These are phyloP conservation scores for Cylas formicarius DNA, from an alignment of 1,140 invertebrate species.

Conservation along the genomic window DNA sequence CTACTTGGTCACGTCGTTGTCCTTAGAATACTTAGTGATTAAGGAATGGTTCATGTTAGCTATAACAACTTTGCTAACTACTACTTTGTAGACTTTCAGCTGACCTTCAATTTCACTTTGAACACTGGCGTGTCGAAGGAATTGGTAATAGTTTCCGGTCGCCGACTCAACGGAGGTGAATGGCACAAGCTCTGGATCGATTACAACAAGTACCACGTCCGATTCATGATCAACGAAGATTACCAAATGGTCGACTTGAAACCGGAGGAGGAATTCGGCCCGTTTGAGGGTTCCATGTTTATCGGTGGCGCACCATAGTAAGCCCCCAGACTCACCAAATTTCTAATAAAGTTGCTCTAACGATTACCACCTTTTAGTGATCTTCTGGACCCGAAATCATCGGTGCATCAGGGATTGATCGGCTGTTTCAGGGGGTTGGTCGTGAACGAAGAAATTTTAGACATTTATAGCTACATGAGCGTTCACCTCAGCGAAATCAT, in stretches of 20 bases:
- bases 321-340: no score
- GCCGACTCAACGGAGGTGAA: slow-evolving; percentile 77
- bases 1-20: no score
- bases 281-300: slow-evolving; percentile 87
- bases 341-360: neutral
- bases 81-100: slow-evolving; percentile 59
- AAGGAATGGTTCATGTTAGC: no score
- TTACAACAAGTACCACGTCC: slow-evolving; percentile 88
- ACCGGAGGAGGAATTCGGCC: slow-evolving; percentile 80
- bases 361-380: slow-evolving; percentile 61
- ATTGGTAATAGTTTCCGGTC: slow-evolving; percentile 69
- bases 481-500: slow-evolving; percentile 84
- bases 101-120: slow-evolving; percentile 85
- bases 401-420: slow-evolving; percentile 79
- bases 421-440: slow-evolving; percentile 88
- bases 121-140: slow-evolving; percentile 73
- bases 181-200: slow-evolving; percentile 95
- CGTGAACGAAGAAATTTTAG: slow-evolving; percentile 82
- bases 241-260: slow-evolving; percentile 78
- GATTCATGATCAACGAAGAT: slow-evolving; percentile 86
- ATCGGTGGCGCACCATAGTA: slow-evolving; percentile 85
- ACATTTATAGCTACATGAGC: slow-evolving; percentile 91
- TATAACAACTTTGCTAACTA: neutral
- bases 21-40: no score
- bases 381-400: slow-evolving; percentile 64